phyloP scores from a whole-genome alignment of 2,113 vertebrate genomes.

The Anoplopoma fimbria region DNA sequence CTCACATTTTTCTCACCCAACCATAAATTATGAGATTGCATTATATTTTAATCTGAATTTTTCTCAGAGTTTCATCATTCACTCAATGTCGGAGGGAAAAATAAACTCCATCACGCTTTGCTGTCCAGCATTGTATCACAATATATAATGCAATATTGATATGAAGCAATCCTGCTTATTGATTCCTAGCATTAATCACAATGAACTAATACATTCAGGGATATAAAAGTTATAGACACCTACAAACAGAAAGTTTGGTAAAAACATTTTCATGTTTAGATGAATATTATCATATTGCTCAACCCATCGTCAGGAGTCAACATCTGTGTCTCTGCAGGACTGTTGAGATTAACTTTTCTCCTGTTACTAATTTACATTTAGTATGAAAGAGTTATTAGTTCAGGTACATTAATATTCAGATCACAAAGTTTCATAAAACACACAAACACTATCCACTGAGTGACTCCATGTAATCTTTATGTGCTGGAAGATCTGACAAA shows the following conservation, averaged over 20 bases:
- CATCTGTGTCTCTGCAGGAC: background rate
- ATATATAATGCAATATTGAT: background rate
- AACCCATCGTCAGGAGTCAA: background rate
- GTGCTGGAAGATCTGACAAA: no score
- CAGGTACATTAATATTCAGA: background rate
- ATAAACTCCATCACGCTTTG: background rate
- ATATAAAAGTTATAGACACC: background rate
- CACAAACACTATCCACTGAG: background rate
- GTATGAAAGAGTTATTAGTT: background rate
- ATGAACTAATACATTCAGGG: background rate
- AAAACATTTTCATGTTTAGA: background rate
- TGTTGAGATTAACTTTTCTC: background rate
- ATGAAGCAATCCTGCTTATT: background rate
- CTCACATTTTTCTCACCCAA: background rate
- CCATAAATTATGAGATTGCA: background rate
- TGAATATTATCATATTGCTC: background rate
- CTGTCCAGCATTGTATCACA: background rate
- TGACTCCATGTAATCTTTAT: no score
- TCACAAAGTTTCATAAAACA: background rate
- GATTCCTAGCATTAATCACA: background rate
- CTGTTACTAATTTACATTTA: background rate
- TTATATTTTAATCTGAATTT: constrained; percentile 18
- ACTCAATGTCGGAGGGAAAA: background rate
- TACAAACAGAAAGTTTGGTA: background rate
- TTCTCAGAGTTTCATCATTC: background rate